Base-by-base conservation (phyloP, 2,888 invertebrate genomes). In the Apodemia mormo region DNA sequence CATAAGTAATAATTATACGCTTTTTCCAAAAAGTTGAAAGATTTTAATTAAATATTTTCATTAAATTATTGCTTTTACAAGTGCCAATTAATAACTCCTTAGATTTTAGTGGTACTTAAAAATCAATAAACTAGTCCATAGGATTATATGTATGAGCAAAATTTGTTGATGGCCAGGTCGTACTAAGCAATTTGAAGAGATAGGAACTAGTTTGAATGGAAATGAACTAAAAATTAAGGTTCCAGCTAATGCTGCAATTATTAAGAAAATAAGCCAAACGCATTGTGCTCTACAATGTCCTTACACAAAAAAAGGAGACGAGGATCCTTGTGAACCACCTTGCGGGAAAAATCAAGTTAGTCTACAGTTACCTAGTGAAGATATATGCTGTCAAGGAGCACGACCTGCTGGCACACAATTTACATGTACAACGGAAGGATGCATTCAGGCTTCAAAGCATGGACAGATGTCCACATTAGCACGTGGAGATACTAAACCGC, bases 181-280 rank as follows among this genome's bases (percentile, higher is more conserved):
- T 83, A 87, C 80, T 83, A 89, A 89, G 78, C 85, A 85, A 81
- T 93, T 85, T 75, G 92, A 93, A 85, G 92, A 93, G 81, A 88
- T 93, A 85, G 92, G 91, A 79, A 85, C 88, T 64, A 88, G 78
- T 78, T 80, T 90, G 80, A 83, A 82, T 78, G 92, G 89, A 77
- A 92, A 92, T 80, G 92, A 92, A 78, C 84, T 92, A 75, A 93
- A 88, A 83, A 91, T 92, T 72, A 91, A 89, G 85, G 87, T 93
- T 68, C 92, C 92, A 70, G 90, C 87, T 58, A 81, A 76, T 72
- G 80, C 89, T 58, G 83, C 92, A 68, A 81, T 90, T 72, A 89
- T 93, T 75, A 92, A 90, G 88, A 90, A 91, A 81, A 89, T 93
- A 71, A 90, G 92, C 77, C 91, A 92, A 78, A 91, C 90, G 37